Conservation (phyloP, 2,888 invertebrate genomes). For the Rhamnusium bicolor region DNA sequence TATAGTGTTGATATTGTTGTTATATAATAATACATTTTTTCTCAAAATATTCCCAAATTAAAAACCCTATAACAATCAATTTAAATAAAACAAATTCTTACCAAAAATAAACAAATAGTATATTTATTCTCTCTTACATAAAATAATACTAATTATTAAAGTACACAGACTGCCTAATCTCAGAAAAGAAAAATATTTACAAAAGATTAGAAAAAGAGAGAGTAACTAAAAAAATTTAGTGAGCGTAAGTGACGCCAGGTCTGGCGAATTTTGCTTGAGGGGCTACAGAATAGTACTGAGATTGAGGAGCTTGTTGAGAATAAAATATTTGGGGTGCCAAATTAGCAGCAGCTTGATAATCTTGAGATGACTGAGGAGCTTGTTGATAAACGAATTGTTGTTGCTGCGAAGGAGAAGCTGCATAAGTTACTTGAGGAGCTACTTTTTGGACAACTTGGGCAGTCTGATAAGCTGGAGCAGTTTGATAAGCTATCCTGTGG, state of each 20-base stretch:
- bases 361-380: conserved; percentile 32
- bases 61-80: too few species aligned
- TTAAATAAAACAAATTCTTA: neutral
- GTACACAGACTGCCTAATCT: conserved; percentile 25
- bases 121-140: conserved; percentile 19
- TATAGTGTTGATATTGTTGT: too few species aligned
- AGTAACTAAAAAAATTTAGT: conserved; percentile 39
- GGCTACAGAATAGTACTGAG: conserved; percentile 53
- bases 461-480: conserved; percentile 2
- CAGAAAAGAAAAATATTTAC: conserved; percentile 46
- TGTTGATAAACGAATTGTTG: conserved; percentile 29
- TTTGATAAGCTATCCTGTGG: neutral
- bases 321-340: conserved; percentile 49
- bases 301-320: conserved; percentile 34
- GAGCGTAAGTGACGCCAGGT: conserved; percentile 52
- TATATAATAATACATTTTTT: too few species aligned
- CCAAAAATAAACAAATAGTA: conserved; percentile 18
- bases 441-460: conserved; percentile 38
- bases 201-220: conserved; percentile 40
- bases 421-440: conserved; percentile 42
- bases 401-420: conserved; percentile 41
- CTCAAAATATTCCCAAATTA: too few species aligned
- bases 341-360: conserved; percentile 42
- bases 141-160: conserved; percentile 15
- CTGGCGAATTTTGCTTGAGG: conserved; percentile 54